Evolutionary conservation across 1,140 invertebrate species (phyloP).

Genomic region (Teleopsis dalmanni): DNA sequence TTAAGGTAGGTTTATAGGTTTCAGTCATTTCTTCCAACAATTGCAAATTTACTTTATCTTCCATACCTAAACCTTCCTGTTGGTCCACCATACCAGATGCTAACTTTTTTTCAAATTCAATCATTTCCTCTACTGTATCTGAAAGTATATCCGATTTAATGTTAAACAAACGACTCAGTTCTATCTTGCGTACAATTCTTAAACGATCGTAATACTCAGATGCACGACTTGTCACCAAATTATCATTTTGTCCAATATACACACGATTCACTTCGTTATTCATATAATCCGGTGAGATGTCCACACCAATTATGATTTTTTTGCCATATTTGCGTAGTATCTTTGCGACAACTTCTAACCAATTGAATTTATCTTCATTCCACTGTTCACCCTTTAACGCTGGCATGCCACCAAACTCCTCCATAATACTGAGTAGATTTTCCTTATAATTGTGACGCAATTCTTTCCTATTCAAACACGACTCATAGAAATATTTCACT

Average conservation of each 20-base stretch:
- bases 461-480: conserved; percentile 39
- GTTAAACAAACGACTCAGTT: conserved; percentile 19
- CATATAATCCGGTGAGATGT: conserved; percentile 19
- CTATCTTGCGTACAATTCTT: conserved; percentile 5
- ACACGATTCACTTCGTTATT: conserved; percentile 28
- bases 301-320: conserved; percentile 34
- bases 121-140: conserved; percentile 15
- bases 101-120: conserved; percentile 11
- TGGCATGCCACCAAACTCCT: conserved; percentile 67
- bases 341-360: conserved; percentile 54
- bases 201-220: conserved; percentile 8
- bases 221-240: conserved; percentile 12
- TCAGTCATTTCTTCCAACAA: conserved; percentile 23
- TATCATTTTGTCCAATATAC: conserved; percentile 26
- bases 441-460: conserved; percentile 50
- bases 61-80: conserved; percentile 14
- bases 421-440: conserved; percentile 49
- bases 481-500: conserved; percentile 36
- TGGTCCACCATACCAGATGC: conserved; percentile 12
- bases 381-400: conserved; percentile 50
- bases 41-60: conserved; percentile 20
- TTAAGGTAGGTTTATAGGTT: conserved; percentile 31
- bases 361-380: conserved; percentile 52
- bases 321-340: conserved; percentile 57
- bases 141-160: conserved; percentile 12